Evolutionary conservation across 1,140 invertebrate genomes (phyloP).

Genomic region (Formica exsecta): DNA sequence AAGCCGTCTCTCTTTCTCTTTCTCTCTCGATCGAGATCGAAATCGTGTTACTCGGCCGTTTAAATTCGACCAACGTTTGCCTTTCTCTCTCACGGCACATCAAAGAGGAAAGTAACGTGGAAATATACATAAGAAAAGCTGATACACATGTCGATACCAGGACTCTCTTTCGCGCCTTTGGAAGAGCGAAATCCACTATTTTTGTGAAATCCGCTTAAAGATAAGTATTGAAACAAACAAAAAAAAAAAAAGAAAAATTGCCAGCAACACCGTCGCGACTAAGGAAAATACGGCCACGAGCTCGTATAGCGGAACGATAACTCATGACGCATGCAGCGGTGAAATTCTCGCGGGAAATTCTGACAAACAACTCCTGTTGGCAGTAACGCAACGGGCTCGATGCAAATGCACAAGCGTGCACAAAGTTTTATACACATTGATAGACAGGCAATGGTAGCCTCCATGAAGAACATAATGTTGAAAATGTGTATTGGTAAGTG

Average conservation of each 20-base stretch:
- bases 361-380: conserved; percentile 72
- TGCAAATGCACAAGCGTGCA: conserved; percentile 70
- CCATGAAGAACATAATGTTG: conserved; percentile 47
- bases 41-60: conserved; percentile 42
- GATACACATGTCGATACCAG: conserved; percentile 55
- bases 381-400: conserved; percentile 66
- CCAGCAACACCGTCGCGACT: conserved; percentile 34
- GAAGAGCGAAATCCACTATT: conserved; percentile 35
- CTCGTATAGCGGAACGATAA: conserved; percentile 63
- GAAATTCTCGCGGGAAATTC: conserved; percentile 75
- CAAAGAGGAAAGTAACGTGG: conserved; percentile 50
- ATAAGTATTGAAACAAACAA: conserved; percentile 37
- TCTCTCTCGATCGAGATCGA: not conserved
- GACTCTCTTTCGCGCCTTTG: conserved; percentile 9
- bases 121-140: conserved; percentile 49
- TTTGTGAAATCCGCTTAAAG: conserved; percentile 51
- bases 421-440: conserved; percentile 70
- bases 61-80: conserved; percentile 49
- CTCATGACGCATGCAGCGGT: conserved; percentile 62
- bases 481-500: conserved; percentile 28
- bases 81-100: conserved; percentile 37
- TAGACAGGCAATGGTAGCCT: conserved; percentile 56
- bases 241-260: conserved; percentile 24
- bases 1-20: not conserved
- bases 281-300: conserved; percentile 14